A percentile compares a stretch with the other conserved stretches of the same genome.
These are phyloP conservation scores for Tyria jacobaeae DNA, from an alignment of 2,888 invertebrate genomes.

Conservation along the genomic window DNA sequence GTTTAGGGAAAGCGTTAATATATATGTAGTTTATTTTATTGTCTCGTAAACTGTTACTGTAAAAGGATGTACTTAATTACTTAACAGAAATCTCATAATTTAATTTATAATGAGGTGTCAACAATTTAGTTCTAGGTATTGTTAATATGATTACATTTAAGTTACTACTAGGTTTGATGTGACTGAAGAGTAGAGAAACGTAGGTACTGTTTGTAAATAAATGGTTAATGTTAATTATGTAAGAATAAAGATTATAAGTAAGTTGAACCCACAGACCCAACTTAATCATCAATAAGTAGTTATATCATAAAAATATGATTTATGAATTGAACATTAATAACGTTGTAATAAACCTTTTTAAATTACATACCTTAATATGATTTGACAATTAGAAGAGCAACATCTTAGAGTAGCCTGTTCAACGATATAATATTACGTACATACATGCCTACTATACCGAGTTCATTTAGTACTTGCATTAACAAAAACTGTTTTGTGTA, in stretches of 20 bases:
- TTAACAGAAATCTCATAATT: background rate
- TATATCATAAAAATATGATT: too few relatives aligned
- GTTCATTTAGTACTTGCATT: too few relatives aligned
- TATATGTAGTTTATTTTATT: background rate
- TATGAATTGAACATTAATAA: too few relatives aligned
- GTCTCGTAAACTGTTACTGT: background rate
- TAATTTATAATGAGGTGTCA: background rate
- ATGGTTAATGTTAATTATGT: background rate
- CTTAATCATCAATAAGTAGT: background rate
- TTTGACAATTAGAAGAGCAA: too few relatives aligned
- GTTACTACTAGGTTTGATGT: background rate
- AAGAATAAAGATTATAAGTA: background rate
- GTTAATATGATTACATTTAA: background rate
- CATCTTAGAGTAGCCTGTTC: too few relatives aligned
- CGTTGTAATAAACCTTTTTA: too few relatives aligned
- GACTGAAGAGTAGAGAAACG: background rate
- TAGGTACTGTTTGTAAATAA: conserved; percentile 13
- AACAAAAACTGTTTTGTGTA: too few relatives aligned
- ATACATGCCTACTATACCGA: too few relatives aligned
- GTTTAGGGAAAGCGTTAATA: background rate
- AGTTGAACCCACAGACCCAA: background rate
- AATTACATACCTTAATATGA: too few relatives aligned
- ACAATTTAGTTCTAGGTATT: too few relatives aligned
- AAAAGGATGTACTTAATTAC: conserved; percentile 10
- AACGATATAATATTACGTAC: too few relatives aligned